These are phyloP conservation scores for Halcyon smyrnensis DNA, from an alignment of 2,797 vertebrate genomes.

Conservation along the genomic window DNA sequence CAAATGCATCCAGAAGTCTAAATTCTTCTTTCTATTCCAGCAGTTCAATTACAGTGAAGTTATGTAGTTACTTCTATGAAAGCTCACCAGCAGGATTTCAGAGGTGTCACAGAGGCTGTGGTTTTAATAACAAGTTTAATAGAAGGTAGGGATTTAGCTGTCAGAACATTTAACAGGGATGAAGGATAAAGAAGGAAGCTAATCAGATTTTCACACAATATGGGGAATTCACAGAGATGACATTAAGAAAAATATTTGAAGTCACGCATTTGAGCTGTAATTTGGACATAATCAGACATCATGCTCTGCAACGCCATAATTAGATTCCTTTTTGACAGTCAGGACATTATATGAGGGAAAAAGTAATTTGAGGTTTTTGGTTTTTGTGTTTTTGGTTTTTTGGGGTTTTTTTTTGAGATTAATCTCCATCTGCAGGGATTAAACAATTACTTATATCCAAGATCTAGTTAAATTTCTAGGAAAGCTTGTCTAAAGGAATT, in stretches of 20 bases:
- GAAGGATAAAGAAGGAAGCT: not conserved
- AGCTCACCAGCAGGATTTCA: not conserved
- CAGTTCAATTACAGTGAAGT: not conserved
- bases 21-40: not conserved
- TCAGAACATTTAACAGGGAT: not conserved
- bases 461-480: not conserved
- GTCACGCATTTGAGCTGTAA: not conserved
- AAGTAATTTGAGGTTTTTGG: not conserved
- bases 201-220: slow-evolving; percentile 20
- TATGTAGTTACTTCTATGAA: not conserved
- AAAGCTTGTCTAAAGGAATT: not conserved
- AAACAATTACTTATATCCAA: slow-evolving; percentile 36
- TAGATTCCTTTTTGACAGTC: not conserved
- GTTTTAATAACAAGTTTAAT: slow-evolving; percentile 2
- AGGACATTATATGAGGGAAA: not conserved
- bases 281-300: not conserved
- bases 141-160: slow-evolving; percentile 2
- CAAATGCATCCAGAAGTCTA: not conserved
- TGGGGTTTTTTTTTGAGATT: not conserved
- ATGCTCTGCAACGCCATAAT: not conserved
- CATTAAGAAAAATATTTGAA: not conserved
- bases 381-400: no score
- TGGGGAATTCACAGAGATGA: not conserved
- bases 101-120: not conserved
- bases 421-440: slow-evolving; percentile 26